Conservation (phyloP, 2,888 invertebrate genomes). For the Phragmatobia fuliginosa region DNA sequence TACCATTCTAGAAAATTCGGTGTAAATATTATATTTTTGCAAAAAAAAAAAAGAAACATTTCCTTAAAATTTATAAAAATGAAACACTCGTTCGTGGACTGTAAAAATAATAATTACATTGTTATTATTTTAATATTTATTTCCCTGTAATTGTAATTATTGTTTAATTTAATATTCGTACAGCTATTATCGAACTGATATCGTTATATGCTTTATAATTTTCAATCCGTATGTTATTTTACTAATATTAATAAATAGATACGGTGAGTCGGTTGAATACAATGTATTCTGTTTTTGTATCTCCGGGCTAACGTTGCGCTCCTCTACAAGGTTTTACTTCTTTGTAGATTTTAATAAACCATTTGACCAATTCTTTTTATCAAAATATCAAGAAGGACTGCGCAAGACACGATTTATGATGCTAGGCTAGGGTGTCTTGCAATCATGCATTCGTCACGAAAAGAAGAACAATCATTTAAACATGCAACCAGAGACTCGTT, state of each 20-base stretch:
- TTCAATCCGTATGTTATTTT: constrained; percentile 23
- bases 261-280: constrained; percentile 39
- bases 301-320: background rate
- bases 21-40: background rate
- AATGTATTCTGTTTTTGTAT: constrained; percentile 38
- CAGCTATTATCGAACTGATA: constrained; percentile 44
- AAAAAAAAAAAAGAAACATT: background rate
- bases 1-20: background rate
- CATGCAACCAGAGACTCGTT: no score
- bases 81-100: constrained; percentile 6
- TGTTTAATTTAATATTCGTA: constrained; percentile 30
- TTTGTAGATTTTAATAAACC: background rate
- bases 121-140: constrained; percentile 58
- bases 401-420: background rate
- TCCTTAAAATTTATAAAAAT: background rate
- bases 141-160: constrained; percentile 44
- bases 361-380: background rate
- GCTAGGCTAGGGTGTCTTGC: background rate
- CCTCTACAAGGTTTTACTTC: background rate
- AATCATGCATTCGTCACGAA: no score
- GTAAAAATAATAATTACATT: constrained; percentile 25
- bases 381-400: background rate
- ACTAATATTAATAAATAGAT: constrained; percentile 33
- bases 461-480: no score
- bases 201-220: constrained; percentile 32